These are phyloP conservation scores for Pogonocichla stellata DNA, from an alignment of 2,113 vertebrate species.

Conservation along the genomic window DNA sequence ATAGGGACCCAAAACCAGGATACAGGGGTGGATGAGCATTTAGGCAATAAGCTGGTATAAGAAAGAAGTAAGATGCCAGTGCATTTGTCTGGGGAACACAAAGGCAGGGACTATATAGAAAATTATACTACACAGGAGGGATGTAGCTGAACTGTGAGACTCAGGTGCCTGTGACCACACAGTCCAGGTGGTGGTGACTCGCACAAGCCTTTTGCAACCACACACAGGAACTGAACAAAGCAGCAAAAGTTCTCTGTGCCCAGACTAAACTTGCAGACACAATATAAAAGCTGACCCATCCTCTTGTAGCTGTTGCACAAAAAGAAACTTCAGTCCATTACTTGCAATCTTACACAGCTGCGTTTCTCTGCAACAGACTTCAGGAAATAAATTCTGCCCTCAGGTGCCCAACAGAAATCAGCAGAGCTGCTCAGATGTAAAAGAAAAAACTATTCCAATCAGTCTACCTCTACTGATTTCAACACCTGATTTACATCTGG, in stretches of 20 bases:
- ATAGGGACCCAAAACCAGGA: background rate
- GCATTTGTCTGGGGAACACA: background rate
- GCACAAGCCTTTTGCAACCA: background rate
- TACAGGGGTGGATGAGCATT: accelerated
- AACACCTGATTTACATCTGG: background rate
- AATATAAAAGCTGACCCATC: background rate
- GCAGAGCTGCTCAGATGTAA: background rate
- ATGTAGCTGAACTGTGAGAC: background rate
- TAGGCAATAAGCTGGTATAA: background rate
- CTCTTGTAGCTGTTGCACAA: background rate
- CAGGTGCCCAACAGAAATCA: background rate
- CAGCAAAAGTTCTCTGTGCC: background rate
- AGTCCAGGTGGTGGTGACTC: background rate
- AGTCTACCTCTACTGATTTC: background rate
- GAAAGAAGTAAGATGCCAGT: accelerated
- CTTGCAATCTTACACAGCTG: background rate
- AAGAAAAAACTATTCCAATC: background rate
- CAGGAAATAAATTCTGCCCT: background rate
- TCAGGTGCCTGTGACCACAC: background rate
- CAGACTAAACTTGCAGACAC: background rate
- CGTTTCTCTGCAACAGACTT: background rate
- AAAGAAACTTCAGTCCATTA: background rate
- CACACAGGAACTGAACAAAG: background rate
- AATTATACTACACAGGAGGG: background rate
- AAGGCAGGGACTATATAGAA: accelerated